Evolutionary conservation across 2,797 vertebrate genomes (phyloP), one percentile per base, ranked within the genome.

Genomic region (Periophthalmus magnuspinnatus): DNA sequence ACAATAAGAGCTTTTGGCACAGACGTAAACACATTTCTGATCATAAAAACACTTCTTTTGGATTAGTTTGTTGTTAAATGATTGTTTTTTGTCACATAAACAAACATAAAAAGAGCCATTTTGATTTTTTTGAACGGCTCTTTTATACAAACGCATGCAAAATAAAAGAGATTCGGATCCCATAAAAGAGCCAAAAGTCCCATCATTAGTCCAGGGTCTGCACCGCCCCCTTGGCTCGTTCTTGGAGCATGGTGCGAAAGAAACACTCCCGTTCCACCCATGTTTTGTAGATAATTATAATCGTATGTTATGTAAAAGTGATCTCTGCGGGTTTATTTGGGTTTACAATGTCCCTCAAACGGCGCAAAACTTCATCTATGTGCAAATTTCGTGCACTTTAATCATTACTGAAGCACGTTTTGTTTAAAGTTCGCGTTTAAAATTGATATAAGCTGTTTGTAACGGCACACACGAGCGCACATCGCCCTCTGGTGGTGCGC

Each of bases 401-500:
- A 50, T 48, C 5, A 6, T 1, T 50, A 6, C 6, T 50, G 17
- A 50, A 50, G 17, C 1, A 16, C 5, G 1, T n/a, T 17, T 16
- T 6, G 1, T 16, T 48, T 50, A 5, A 48, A 48, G 17, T 48
- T 16, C 16, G 14, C 5, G 48, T 50, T 50, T 50, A 50, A 17
- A 50, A n/a, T 48, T 17, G 17, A n/a, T 50, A 10, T 17, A 21
- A 55, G 8, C 2, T 55, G 21, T 55, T 55, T 13, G n/a, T 55
- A 55, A 9, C 5, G 3, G 6, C 5, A 3, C 13, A 11, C 22
- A 16, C 34, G 22, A 45, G 47, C 36, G 52, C 33, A 79, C 62
- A 71, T 47, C 59, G 82, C 85, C 87, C 70, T 58, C 89, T 87
- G 48, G 75, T 82, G 88, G 80, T 11, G 1, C 9, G 24, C 36